Conservation (phyloP, 2,888 invertebrate species). For the Tetheella fluctuosa region DNA sequence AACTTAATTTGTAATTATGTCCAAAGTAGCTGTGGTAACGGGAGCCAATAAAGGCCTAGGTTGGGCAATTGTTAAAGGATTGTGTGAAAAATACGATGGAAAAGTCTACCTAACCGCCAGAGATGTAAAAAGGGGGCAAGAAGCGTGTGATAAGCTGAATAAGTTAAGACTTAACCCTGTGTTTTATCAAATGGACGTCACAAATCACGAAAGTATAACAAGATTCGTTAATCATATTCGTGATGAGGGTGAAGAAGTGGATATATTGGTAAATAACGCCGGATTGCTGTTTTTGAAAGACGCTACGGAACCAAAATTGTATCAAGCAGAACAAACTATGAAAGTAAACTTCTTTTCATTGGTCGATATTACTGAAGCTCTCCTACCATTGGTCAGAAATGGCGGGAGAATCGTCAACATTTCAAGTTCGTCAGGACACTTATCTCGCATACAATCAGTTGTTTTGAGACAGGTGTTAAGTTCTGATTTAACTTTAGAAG, state of each 20-base stretch:
- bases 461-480: constrained; percentile 76
- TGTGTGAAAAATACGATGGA: constrained; percentile 87
- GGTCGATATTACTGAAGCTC: constrained; percentile 77
- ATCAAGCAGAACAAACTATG: constrained; percentile 67
- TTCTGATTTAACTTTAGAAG: constrained; percentile 78
- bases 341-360: constrained; percentile 64
- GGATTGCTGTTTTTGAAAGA: constrained; percentile 77
- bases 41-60: constrained; percentile 91
- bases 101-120: constrained; percentile 88
- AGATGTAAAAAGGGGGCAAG: constrained; percentile 80
- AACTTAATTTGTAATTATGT: constrained; percentile 22
- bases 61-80: constrained; percentile 85
- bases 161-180: constrained; percentile 72
- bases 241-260: constrained; percentile 84
- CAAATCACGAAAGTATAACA: constrained; percentile 82
- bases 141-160: constrained; percentile 83
- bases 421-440: constrained; percentile 88
- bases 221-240: constrained; percentile 82
- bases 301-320: constrained; percentile 55
- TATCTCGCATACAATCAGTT: constrained; percentile 84
- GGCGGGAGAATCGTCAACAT: constrained; percentile 90
- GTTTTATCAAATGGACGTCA: constrained; percentile 89
- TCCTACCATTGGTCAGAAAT: constrained; percentile 87
- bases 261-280: constrained; percentile 90
- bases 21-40: constrained; percentile 82